Evolutionary conservation across 2,888 invertebrate genomes (phyloP), one percentile per base, ranked within the genome.

Genomic region (Sesamia inferens): DNA sequence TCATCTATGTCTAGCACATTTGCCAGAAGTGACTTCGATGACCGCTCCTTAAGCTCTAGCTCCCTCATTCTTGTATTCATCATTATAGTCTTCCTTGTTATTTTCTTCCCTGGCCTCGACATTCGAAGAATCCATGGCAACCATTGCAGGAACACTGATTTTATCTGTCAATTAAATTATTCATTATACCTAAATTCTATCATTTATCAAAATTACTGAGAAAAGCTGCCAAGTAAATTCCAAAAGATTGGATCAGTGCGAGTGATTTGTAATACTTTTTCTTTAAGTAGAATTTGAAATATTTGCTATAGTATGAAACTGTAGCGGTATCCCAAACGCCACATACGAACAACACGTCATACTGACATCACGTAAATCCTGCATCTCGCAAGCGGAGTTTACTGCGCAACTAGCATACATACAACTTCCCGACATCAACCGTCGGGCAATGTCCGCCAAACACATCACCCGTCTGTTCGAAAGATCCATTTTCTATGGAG

Each of bases 1-100:
- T 99, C 99, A 92, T 99, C 99, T 91, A 99, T 98, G 95, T 99
- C 99, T 89, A 99, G 96, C 84, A 99, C 99, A 94, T 99, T 99
- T 77, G 99, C 99, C 91, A 99, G 96, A 89, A 99, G 97, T 87
- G 99, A 99, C 96, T 99, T 99, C 76, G 99, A 99, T 83, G 99
- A 99, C 86, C 99, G 97, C 94, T 99, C 99, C 93, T 99, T 98
- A 87, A 99, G 96, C 95, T 99, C 99, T 93, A 99, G 95, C 94
- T 99, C 99, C 90, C 98, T 97, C 98, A 99, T 98, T 89, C 98
- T 97, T 92, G 98, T 98, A 92, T 97, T 98, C 97, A 98, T 98
- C 96, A 98, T 97, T 90, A 99, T 98, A 79, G 98, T 98, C 96
- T 99, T 99, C 88, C 98, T 97, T 76, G 99, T 98, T 90, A 99